These are phyloP conservation scores for Siniperca knerii DNA, from an alignment of 2,113 vertebrate species.

Conservation along the genomic window DNA sequence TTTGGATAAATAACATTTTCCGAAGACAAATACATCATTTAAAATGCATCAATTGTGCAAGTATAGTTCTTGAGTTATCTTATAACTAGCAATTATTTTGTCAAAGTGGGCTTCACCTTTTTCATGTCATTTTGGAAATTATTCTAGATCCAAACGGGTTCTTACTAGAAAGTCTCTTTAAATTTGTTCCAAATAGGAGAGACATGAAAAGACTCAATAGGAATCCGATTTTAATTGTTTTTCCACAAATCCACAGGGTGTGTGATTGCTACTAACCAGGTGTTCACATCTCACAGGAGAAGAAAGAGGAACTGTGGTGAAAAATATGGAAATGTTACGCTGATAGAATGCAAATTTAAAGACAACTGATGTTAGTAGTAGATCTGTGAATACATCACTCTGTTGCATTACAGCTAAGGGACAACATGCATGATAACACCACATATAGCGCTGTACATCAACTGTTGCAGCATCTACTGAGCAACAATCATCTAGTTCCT, in stretches of 20 bases:
- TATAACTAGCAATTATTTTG: neutral
- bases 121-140: neutral
- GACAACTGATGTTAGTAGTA: neutral
- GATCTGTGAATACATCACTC: neutral
- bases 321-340: conserved; percentile 5
- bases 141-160: neutral
- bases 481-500: neutral
- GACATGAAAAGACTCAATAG: conserved; percentile 17
- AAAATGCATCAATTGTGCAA: neutral
- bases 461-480: neutral
- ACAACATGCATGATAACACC: neutral
- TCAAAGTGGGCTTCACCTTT: neutral
- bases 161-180: neutral
- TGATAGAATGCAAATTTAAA: neutral
- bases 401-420: neutral
- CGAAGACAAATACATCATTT: conserved; percentile 2
- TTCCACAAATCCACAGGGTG: conserved; percentile 13
- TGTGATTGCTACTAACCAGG: conserved; percentile 1
- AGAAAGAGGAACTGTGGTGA: neutral
- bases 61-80: neutral
- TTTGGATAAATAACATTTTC: neutral
- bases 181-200: conserved; percentile 3
- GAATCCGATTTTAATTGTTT: conserved; percentile 16
- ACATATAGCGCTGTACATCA: neutral
- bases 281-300: conserved; percentile 26